phyloP scores from a whole-genome alignment of 2,888 invertebrate genomes.

The Eugnorisma glareosa region DNA sequence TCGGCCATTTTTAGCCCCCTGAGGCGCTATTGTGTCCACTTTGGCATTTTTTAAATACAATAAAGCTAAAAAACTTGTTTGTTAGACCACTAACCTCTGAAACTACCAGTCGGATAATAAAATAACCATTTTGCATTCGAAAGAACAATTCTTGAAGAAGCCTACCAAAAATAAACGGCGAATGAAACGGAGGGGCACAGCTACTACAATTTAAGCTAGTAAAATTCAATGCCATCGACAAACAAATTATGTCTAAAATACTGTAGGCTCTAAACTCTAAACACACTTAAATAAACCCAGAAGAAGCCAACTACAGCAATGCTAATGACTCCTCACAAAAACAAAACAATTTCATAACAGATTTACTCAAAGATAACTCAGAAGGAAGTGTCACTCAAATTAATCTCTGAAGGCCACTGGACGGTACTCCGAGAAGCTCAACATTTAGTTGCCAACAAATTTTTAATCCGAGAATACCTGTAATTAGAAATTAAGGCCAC shows the following conservation, averaged over 20 bases:
- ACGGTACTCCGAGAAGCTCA: conserved; percentile 25
- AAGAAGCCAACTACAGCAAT: conserved; percentile 1
- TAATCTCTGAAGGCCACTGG: conserved; percentile 44
- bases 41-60: too few species aligned
- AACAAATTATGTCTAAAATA: not conserved
- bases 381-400: conserved; percentile 56
- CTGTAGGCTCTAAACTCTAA: not conserved
- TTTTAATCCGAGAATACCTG: conserved; percentile 22
- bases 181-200: not conserved
- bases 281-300: conserved; percentile 9
- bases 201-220: not conserved
- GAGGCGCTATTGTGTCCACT: too few species aligned
- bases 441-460: conserved; percentile 42
- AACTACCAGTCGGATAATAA: not conserved
- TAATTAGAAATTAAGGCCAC: conserved; percentile 29
- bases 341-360: conserved; percentile 47
- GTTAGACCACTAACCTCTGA: not conserved
- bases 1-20: too few species aligned
- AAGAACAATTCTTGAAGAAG: not conserved
- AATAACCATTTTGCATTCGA: not conserved
- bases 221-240: not conserved
- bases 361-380: conserved; percentile 41
- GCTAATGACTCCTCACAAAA: conserved; percentile 49
- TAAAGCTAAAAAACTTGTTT: not conserved
- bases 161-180: too few species aligned